Evolutionary conservation across 2,797 vertebrate species (phyloP).

Genomic region (Smutsia temminckii): DNA sequence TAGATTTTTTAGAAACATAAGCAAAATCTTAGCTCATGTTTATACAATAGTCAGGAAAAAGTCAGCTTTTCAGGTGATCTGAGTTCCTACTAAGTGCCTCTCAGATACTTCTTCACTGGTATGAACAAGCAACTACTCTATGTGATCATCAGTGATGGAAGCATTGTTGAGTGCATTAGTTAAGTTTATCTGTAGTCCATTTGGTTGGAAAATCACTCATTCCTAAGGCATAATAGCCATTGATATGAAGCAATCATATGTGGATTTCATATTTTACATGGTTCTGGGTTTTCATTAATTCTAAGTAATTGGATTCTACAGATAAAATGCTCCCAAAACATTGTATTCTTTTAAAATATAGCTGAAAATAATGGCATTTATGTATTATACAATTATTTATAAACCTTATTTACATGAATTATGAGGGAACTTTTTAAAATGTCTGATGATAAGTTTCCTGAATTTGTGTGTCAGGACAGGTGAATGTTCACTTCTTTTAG

Average conservation of each 20-base stretch:
- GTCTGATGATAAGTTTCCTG: not conserved
- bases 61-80: not conserved
- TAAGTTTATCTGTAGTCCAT: not conserved
- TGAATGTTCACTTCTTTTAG: conserved; percentile 11
- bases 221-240: not conserved
- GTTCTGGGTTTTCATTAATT: conserved; percentile 30
- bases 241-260: not conserved
- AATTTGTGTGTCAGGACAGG: not conserved
- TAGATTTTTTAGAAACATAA: not conserved
- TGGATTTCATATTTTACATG: not conserved
- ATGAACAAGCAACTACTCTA: not conserved
- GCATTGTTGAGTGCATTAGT: not conserved
- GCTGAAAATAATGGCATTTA: not conserved
- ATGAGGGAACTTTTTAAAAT: not conserved
- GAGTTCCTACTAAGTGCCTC: not conserved
- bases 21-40: not conserved
- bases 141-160: not conserved
- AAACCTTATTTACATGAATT: conserved; percentile 2
- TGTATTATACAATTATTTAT: not conserved
- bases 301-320: conserved; percentile 12
- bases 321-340: not conserved
- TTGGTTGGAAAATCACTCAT: not conserved
- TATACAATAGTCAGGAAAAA: not conserved
- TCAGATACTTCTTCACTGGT: not conserved
- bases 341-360: not conserved